Evolutionary conservation across 37 sponge, comb jelly and placozoan species (phyloP).

Genomic region (Cliona cf. orientalis): DNA sequence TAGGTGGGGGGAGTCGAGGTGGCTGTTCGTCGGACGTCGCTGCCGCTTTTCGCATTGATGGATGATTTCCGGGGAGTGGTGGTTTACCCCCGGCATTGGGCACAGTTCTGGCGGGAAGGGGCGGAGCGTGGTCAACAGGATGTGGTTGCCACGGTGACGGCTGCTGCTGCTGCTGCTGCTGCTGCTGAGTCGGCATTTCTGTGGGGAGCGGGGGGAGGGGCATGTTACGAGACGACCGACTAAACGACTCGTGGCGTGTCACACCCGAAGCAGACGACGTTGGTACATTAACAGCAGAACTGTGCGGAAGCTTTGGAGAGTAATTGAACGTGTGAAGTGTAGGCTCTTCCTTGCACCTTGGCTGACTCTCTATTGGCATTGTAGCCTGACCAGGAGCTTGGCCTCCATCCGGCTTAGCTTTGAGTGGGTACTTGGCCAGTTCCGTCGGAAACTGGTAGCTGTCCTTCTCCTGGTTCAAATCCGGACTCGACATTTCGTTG

Average conservation of each 20-base stretch:
- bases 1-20: slow-evolving; percentile 53
- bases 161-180: not conserved
- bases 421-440: slow-evolving; percentile 18
- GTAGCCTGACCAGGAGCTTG: not conserved
- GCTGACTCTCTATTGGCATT: no score
- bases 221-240: not conserved
- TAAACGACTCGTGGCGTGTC: not conserved
- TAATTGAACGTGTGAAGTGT: slow-evolving; percentile 8
- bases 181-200: not conserved
- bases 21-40: not conserved
- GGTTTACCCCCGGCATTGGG: not conserved
- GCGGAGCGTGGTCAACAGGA: not conserved
- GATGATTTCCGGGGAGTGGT: not conserved
- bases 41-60: not conserved
- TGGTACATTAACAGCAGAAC: not conserved
- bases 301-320: not conserved
- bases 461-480: not conserved
- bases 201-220: slow-evolving; percentile 4
- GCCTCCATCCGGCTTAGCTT: not conserved
- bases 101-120: slow-evolving; percentile 1
- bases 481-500: slow-evolving; percentile 2
- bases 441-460: slow-evolving; percentile 37
- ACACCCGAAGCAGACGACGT: not conserved
- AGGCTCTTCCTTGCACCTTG: slow-evolving; percentile 5
- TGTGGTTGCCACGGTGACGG: slow-evolving; percentile 8